Conservation (phyloP, 1,140 invertebrate species). For the Lerema accius region DNA sequence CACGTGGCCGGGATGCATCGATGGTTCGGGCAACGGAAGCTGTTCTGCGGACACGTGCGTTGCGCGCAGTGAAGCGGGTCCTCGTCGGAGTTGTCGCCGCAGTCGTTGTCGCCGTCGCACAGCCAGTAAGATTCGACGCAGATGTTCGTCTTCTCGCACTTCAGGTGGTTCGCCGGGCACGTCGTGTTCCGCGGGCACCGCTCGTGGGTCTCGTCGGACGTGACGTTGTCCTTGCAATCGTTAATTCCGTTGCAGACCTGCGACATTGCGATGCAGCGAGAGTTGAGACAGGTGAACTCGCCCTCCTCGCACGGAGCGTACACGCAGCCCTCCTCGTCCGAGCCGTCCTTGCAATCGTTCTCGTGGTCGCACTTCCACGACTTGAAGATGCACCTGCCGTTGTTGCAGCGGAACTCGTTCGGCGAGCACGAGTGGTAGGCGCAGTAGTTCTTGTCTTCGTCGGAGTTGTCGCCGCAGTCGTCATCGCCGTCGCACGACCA, state of each 20-base stretch:
- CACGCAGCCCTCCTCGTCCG: constrained; percentile 95
- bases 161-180: constrained; percentile 93
- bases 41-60: constrained; percentile 94
- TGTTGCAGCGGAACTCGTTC: constrained; percentile 96
- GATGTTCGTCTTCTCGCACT: constrained; percentile 96
- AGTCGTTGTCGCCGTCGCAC: constrained; percentile 97
- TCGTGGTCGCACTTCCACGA: constrained; percentile 97
- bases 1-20: constrained; percentile 95
- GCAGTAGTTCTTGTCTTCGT: constrained; percentile 97
- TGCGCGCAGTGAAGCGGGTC: constrained; percentile 94
- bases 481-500: constrained; percentile 98
- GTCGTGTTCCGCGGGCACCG: constrained; percentile 93
- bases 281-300: constrained; percentile 97
- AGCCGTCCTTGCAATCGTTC: constrained; percentile 97
- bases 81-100: constrained; percentile 98
- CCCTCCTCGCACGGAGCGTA: constrained; percentile 95
- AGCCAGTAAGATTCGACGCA: constrained; percentile 98
- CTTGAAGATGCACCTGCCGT: constrained; percentile 97
- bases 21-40: constrained; percentile 94
- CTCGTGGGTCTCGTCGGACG: constrained; percentile 95
- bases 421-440: constrained; percentile 96
- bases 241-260: constrained; percentile 97
- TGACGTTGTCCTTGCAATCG: constrained; percentile 96
- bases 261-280: constrained; percentile 92
- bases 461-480: constrained; percentile 96